Conservation (phyloP, 2,113 vertebrate species). For the Pleuronectes platessa region DNA sequence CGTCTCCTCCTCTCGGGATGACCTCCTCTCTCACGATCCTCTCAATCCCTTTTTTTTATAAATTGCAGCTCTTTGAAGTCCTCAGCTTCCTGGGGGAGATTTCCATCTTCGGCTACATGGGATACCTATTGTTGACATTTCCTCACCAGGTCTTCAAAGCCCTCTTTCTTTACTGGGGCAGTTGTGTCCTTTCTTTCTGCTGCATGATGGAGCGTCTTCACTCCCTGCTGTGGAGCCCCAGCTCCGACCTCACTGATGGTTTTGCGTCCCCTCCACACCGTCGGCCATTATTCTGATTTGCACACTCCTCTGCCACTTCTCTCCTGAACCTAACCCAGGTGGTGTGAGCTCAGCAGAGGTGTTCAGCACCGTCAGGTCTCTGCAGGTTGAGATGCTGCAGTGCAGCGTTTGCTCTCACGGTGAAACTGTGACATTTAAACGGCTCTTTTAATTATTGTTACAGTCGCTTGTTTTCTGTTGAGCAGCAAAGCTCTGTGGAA, state of each 20-base stretch:
- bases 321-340: conserved; percentile 7
- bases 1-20: conserved; percentile 31
- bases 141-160: conserved; percentile 87
- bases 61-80: conserved; percentile 89
- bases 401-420: conserved; percentile 30
- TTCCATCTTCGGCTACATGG: conserved; percentile 91
- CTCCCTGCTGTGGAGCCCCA: conserved; percentile 27
- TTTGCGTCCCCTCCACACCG: background rate
- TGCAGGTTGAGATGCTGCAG: conserved; percentile 50
- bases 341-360: conserved; percentile 34
- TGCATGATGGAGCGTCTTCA: conserved; percentile 21
- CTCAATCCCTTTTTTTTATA: conserved; percentile 74
- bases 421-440: conserved; percentile 43
- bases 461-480: conserved; percentile 38
- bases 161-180: conserved; percentile 86
- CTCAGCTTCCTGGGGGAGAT: conserved; percentile 91
- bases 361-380: conserved; percentile 40
- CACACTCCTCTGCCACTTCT: background rate
- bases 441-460: conserved; percentile 47
- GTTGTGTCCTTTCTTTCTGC: conserved; percentile 87
- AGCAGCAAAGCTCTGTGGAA: conserved; percentile 8
- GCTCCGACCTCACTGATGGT: background rate
- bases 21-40: conserved; percentile 63
- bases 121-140: conserved; percentile 86
- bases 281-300: conserved; percentile 15